Percentiles rank a stretch among this genome's conserved stretches.
Evolutionary conservation across 2,888 invertebrate genomes (phyloP).

Genomic region (Onthophagus sagittarius): DNA sequence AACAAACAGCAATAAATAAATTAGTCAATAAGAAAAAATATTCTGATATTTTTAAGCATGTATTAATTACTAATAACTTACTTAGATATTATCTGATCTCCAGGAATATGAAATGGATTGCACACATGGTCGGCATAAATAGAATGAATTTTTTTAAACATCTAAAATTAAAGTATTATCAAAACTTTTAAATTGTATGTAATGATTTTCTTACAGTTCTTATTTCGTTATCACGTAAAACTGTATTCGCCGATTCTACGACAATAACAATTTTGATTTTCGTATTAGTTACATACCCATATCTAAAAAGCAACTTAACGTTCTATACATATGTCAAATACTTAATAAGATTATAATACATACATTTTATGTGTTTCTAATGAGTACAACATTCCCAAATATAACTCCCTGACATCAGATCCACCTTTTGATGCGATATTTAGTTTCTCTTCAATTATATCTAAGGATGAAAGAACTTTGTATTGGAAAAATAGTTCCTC

Average conservation of each 20-base stretch:
- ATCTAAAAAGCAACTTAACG: conserved; percentile 53
- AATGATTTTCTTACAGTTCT: conserved; percentile 63
- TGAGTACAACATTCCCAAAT: conserved; percentile 86
- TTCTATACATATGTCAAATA: conserved; percentile 1
- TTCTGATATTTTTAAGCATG: not conserved
- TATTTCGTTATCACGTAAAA: conserved; percentile 90
- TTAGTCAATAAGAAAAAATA: conserved; percentile 12
- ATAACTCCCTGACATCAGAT: conserved; percentile 82
- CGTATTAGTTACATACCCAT: conserved; percentile 96
- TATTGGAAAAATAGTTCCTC: conserved; percentile 88
- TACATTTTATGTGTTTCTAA: conserved; percentile 97
- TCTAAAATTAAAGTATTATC: conserved; percentile 49
- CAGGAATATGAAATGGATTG: conserved; percentile 95
- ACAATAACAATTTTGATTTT: conserved; percentile 92
- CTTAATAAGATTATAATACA: conserved; percentile 23
- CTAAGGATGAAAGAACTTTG: conserved; percentile 87
- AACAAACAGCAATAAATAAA: not conserved
- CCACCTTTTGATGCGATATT: conserved; percentile 57
- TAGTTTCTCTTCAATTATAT: conserved; percentile 86
- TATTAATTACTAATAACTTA: conserved; percentile 50
- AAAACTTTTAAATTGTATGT: conserved; percentile 19
- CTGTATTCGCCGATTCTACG: conserved; percentile 83
- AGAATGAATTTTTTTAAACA: conserved; percentile 86
- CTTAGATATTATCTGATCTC: conserved; percentile 83
- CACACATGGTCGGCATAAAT: conserved; percentile 92